These are phyloP conservation scores for Lepidostoma basale DNA, from an alignment of 1,140 invertebrate species.

Conservation along the genomic window DNA sequence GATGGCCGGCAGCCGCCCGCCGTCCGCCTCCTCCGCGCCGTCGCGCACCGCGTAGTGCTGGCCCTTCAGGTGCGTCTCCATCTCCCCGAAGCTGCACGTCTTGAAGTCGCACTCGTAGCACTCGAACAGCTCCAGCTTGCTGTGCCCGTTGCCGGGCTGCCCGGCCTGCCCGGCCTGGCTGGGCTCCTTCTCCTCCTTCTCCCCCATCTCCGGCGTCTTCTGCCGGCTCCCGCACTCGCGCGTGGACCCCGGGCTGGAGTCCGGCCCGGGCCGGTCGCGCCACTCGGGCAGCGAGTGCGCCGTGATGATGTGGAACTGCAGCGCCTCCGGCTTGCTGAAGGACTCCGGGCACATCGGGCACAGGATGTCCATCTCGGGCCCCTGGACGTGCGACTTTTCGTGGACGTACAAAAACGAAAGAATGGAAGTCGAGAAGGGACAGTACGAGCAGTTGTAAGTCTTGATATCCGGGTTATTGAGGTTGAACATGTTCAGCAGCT, in stretches of 20 bases:
- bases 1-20: slow-evolving; percentile 63
- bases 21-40: slow-evolving; percentile 53
- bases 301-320: slow-evolving; percentile 44
- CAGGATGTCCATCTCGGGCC: slow-evolving; percentile 42
- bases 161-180: too few relatives aligned
- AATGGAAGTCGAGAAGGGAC: slow-evolving; percentile 86
- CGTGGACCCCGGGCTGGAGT: slow-evolving; percentile 33
- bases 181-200: slow-evolving; percentile 49
- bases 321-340: slow-evolving; percentile 41
- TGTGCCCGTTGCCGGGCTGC: slow-evolving; percentile 28
- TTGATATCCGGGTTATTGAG: slow-evolving; percentile 57
- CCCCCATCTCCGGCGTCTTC: slow-evolving; percentile 48
- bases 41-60: slow-evolving; percentile 57
- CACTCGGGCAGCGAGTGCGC: slow-evolving; percentile 42
- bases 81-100: slow-evolving; percentile 65
- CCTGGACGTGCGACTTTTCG: slow-evolving; percentile 78
- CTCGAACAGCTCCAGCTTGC: slow-evolving; percentile 54
- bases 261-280: slow-evolving; percentile 34
- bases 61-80: slow-evolving; percentile 70
- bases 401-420: slow-evolving; percentile 89
- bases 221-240: slow-evolving; percentile 40
- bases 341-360: slow-evolving; percentile 47
- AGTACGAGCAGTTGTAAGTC: slow-evolving; percentile 86
- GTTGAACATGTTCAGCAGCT: slow-evolving; percentile 43
- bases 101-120: slow-evolving; percentile 73